Conservation (phyloP, 92 coral and sea anemone species). For the Epizoanthus stellaris region DNA sequence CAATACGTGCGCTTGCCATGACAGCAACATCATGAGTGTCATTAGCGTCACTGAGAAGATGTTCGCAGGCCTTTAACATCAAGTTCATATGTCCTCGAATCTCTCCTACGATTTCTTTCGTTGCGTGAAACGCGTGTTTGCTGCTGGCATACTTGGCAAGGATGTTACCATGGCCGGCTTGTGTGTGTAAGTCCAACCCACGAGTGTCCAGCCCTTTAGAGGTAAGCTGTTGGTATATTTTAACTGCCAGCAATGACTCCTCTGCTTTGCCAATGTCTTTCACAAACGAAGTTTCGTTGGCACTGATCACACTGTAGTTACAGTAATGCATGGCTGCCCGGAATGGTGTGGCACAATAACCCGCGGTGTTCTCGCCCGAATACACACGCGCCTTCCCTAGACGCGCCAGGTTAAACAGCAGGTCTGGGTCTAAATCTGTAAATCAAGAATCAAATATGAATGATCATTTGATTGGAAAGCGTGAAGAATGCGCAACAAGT, state of each 20-base stretch:
- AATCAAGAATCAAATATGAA: not conserved
- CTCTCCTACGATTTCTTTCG: not conserved
- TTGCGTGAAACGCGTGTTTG: not conserved
- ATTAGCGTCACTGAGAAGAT: too few relatives aligned
- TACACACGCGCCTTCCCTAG: not conserved
- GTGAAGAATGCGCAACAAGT: not conserved
- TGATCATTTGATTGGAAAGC: not conserved
- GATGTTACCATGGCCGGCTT: not conserved
- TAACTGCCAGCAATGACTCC: conserved; percentile 2
- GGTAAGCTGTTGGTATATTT: not conserved
- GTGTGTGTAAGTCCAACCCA: not conserved
- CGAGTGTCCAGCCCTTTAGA: not conserved
- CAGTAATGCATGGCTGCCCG: not conserved
- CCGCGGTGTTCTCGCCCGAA: conserved; percentile 2
- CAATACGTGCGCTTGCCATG: too few relatives aligned
- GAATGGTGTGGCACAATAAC: not conserved
- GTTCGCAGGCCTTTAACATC: not conserved
- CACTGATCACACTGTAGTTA: conserved; percentile 2
- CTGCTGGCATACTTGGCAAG: not conserved
- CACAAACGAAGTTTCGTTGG: conserved; percentile 3
- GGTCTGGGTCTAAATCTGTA: conserved; percentile 20
- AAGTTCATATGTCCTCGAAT: not conserved
- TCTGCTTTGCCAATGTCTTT: not conserved
- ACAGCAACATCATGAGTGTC: too few relatives aligned
- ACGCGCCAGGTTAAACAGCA: conserved; percentile 1